A percentile compares a stretch with the other conserved stretches of the same genome.
Conservation (phyloP, 2,888 invertebrate species). For the Volucella inanis region DNA sequence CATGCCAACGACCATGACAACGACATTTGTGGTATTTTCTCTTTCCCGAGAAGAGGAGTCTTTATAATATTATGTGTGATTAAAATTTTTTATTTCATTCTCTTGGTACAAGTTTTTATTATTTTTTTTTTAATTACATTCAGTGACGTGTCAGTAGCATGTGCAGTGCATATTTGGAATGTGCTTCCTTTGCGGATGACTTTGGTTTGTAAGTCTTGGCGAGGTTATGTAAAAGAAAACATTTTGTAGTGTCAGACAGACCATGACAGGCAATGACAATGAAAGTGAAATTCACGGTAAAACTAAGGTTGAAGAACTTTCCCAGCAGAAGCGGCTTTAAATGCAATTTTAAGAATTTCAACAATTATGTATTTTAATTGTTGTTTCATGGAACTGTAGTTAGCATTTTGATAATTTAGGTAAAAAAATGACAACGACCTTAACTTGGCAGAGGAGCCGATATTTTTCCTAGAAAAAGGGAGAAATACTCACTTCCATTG, state of each 20-base stretch:
- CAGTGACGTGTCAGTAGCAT: no score
- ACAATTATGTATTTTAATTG: no score
- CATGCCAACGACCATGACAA: conserved; percentile 15
- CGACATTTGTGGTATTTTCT: conserved; percentile 50
- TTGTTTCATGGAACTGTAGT: no score
- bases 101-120: no score
- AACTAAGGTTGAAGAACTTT: conserved; percentile 56
- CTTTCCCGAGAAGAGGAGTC: conserved; percentile 15
- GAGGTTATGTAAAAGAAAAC: conserved; percentile 59
- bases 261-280: conserved; percentile 44
- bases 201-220: conserved; percentile 3
- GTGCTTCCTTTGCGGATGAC: not conserved
- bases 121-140: no score
- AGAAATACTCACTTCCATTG: no score
- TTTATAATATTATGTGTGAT: conserved; percentile 12
- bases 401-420: no score
- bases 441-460: no score
- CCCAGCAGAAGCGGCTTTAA: not conserved
- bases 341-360: no score
- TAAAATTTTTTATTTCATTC: conserved; percentile 12
- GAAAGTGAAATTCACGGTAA: conserved; percentile 64
- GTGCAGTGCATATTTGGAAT: no score
- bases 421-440: no score
- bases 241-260: conserved; percentile 40
- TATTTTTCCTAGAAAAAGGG: no score